These are phyloP conservation scores for Epicampocera succincta DNA, from an alignment of 2,888 invertebrate species.

Conservation along the genomic window DNA sequence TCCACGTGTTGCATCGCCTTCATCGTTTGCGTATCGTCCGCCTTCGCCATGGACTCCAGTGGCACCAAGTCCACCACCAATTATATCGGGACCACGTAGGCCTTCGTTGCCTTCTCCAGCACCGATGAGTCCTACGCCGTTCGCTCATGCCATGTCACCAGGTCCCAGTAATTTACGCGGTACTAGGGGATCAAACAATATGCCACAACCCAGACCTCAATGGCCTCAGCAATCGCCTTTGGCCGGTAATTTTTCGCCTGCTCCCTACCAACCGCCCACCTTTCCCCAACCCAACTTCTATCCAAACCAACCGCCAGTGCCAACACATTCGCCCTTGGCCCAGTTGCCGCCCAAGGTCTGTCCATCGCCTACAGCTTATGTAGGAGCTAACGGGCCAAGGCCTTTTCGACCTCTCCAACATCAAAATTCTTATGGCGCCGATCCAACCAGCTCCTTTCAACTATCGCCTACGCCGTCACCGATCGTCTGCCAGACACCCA, in stretches of 20 bases:
- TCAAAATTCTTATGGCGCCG: slow-evolving; percentile 78
- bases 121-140: slow-evolving; percentile 75
- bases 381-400: slow-evolving; percentile 80
- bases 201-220: slow-evolving; percentile 86
- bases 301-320: slow-evolving; percentile 54
- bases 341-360: slow-evolving; percentile 69
- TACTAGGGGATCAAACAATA: slow-evolving; percentile 80
- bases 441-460: slow-evolving; percentile 80
- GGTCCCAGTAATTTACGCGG: slow-evolving; percentile 82
- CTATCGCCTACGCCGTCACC: slow-evolving; percentile 84
- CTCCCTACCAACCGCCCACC: slow-evolving; percentile 75
- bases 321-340: slow-evolving; percentile 38
- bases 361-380: slow-evolving; percentile 65
- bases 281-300: slow-evolving; percentile 71
- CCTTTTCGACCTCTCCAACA: slow-evolving; percentile 81
- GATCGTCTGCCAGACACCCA: slow-evolving; percentile 84
- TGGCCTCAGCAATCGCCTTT: slow-evolving; percentile 82
- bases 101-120: slow-evolving; percentile 80
- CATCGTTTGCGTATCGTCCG: slow-evolving; percentile 86
- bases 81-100: slow-evolving; percentile 85
- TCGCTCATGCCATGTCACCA: slow-evolving; percentile 82
- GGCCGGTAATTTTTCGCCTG: slow-evolving; percentile 79
- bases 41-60: slow-evolving; percentile 86
- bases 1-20: slow-evolving; percentile 82
- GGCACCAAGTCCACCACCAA: slow-evolving; percentile 87